These are phyloP conservation scores for Lagodon rhomboides DNA, from an alignment of 2,797 vertebrate genomes.

Conservation along the genomic window DNA sequence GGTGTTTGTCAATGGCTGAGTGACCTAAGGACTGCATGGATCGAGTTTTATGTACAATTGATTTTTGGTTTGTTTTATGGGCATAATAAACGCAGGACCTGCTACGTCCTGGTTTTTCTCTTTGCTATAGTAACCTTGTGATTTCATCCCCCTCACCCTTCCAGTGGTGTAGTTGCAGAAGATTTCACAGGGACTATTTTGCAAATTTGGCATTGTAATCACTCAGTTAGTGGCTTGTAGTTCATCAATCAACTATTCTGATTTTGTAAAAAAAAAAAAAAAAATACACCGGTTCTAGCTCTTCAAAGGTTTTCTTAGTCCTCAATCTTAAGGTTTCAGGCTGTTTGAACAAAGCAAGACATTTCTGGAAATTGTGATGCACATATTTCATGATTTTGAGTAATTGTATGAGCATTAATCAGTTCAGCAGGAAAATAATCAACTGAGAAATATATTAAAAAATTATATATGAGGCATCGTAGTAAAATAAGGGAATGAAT, in stretches of 20 bases:
- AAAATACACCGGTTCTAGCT: not conserved
- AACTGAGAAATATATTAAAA: not conserved
- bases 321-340: not conserved
- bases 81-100: slow-evolving; percentile 70
- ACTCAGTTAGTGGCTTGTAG: not conserved
- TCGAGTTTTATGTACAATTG: slow-evolving; percentile 77
- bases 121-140: slow-evolving; percentile 29
- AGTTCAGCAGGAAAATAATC: not conserved
- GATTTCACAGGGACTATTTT: not conserved
- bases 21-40: slow-evolving; percentile 61
- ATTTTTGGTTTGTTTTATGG: slow-evolving; percentile 82
- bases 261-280: no score
- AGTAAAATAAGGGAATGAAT: slow-evolving; percentile 10
- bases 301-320: not conserved
- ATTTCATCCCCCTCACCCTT: not conserved
- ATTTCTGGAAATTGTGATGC: not conserved
- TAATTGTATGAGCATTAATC: not conserved
- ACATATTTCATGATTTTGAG: not conserved
- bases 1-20: slow-evolving; percentile 43
- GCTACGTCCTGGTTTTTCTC: slow-evolving; percentile 42
- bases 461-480: not conserved
- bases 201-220: slow-evolving; percentile 6
- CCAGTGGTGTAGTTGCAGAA: slow-evolving; percentile 15
- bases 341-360: not conserved
- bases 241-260: not conserved